Base-by-base conservation (phyloP, 2,797 vertebrate genomes). In the Chiloscyllium punctatum region DNA sequence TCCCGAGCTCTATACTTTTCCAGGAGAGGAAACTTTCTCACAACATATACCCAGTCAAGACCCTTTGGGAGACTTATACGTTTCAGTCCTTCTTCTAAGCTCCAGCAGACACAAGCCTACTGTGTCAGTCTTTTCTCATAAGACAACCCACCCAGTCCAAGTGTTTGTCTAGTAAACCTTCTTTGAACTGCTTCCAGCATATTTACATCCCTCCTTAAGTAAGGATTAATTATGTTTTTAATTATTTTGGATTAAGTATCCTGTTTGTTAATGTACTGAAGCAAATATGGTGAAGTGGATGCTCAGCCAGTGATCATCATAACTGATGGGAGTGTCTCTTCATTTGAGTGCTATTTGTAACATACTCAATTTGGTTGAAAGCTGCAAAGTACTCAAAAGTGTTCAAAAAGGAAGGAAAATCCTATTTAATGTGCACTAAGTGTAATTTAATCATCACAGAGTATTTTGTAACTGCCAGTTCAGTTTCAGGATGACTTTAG, bases 311-410 rank as follows among this genome's bases (percentile, higher is more conserved):
- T 69, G 21, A 68, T 42, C 66, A 23, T 18, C n/a, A 68, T 42
- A 25, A 37, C 33, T 68, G n/a, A 42, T 37, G 62, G 42, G 66
- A 69, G n/a, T 92, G 62, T 69, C 90, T 69, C 62, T 92, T 69
- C 66, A 69, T 66, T 25, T 42, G 90, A 92, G 33, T 92, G 90
- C 21, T 69, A 92, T 92, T 92, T 42, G 82, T 84, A 48, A 84
- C 37, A 42, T 18, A 48, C 37, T 68, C 88, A 91, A 91, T 91
- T 68, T 91, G 33, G 53, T 42, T 92, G n/a, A 92, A 42, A 92
- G 90, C 16, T n/a, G n/a, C 90, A 92, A 66, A 92, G n/a, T 66
- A 37, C 33, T 69, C 42, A 23, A 92, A 0, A 37, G 37, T 69
- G 21, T 42, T 92, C n/a, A 68, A 53, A 37, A 42, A 42, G n/a